Percentiles rank a stretch among this genome's conserved stretches.
Conservation (phyloP, 2,888 invertebrate species). For the Trachelus tabidus region DNA sequence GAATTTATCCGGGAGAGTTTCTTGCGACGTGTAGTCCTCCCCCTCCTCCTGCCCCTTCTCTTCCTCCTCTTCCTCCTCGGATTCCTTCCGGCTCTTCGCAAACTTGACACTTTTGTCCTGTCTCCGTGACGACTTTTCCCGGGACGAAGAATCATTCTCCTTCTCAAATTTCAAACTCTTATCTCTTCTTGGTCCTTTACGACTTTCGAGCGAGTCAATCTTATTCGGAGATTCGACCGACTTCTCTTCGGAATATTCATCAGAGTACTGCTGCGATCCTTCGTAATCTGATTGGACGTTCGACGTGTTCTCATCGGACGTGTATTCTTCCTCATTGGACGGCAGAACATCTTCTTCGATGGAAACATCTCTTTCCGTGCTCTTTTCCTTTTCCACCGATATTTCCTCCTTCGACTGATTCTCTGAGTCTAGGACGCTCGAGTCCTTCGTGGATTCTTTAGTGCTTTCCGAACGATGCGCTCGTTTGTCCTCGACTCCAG, state of each 20-base stretch:
- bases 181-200: constrained; percentile 6
- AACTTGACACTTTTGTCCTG: constrained; percentile 25
- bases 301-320: constrained; percentile 20
- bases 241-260: constrained; percentile 22
- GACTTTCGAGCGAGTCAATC: constrained; percentile 13
- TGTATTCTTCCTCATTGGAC: constrained; percentile 19
- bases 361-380: constrained; percentile 11
- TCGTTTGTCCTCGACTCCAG: constrained; percentile 18
- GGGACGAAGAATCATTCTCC: background rate
- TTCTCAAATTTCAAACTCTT: constrained; percentile 12
- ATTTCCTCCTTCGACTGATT: constrained; percentile 14
- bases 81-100: constrained; percentile 2
- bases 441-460: constrained; percentile 5
- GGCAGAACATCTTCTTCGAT: constrained; percentile 7
- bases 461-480: constrained; percentile 12
- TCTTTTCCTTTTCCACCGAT: constrained; percentile 5
- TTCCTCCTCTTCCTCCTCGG: constrained; percentile 12
- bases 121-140: background rate
- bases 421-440: constrained; percentile 17
- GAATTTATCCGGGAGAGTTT: background rate
- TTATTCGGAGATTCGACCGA: constrained; percentile 30
- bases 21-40: constrained; percentile 7
- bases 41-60: background rate
- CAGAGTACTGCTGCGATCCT: constrained; percentile 5
- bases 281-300: constrained; percentile 10